A percentile compares a stretch with the other conserved stretches of the same genome.
phyloP scores from a whole-genome alignment of 1,140 invertebrate species.

The Paraescarpia echinospica region DNA sequence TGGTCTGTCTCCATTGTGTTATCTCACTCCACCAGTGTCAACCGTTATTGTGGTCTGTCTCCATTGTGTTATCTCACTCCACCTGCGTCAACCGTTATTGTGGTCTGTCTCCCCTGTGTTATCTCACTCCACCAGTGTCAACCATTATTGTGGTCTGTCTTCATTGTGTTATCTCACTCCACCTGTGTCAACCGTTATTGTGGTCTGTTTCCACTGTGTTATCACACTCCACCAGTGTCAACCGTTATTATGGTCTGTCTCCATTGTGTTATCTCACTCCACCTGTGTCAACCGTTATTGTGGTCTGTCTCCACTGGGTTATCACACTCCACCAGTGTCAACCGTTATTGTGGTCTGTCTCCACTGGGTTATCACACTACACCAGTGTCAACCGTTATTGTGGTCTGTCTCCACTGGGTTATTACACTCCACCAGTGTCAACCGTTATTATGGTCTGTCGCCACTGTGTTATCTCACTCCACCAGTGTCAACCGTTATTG shows the following conservation, averaged over 20 bases:
- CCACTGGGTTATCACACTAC: not conserved
- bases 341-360: not conserved
- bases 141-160: not conserved
- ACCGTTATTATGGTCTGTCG: not conserved
- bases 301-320: not conserved
- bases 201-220: not conserved
- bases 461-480: constrained; percentile 23
- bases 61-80: not conserved
- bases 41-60: not conserved
- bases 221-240: constrained; percentile 63
- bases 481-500: constrained; percentile 62
- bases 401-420: not conserved
- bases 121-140: constrained; percentile 63
- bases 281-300: not conserved
- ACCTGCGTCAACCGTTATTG: not conserved
- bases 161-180: not conserved
- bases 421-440: constrained; percentile 63
- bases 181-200: not conserved
- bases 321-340: constrained; percentile 63
- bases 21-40: constrained; percentile 63
- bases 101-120: not conserved
- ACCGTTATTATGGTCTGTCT: not conserved
- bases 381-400: not conserved
- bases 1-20: not conserved
- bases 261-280: not conserved